Conservation (phyloP, 2,797 vertebrate genomes). For the Anableps anableps region DNA sequence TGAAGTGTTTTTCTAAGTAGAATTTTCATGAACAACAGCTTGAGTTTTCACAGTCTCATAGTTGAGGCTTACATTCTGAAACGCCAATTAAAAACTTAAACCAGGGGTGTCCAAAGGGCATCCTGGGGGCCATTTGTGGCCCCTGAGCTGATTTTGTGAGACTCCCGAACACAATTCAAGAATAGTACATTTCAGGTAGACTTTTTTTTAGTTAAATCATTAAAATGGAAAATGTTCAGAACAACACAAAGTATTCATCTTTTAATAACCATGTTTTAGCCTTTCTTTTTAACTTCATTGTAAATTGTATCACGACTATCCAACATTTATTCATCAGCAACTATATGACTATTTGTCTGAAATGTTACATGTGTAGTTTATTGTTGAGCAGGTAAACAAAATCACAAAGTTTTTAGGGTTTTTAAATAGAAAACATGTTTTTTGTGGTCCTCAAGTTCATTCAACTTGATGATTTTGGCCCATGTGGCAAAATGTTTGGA, state of each 20-base stretch:
- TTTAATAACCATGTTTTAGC: background rate
- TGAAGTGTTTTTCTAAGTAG: background rate
- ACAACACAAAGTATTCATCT: background rate
- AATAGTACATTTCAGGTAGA: too few relatives aligned
- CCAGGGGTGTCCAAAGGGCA: too few relatives aligned
- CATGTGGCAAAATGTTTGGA: background rate
- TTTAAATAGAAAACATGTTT: background rate
- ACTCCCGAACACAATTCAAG: too few relatives aligned
- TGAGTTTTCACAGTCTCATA: background rate
- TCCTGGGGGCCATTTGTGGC: too few relatives aligned
- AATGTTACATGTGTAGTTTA: too few relatives aligned
- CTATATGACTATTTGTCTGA: too few relatives aligned
- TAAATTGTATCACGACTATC: background rate
- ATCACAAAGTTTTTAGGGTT: background rate
- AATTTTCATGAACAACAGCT: background rate
- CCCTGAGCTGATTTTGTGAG: too few relatives aligned
- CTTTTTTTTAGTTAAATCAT: too few relatives aligned
- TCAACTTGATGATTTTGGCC: background rate
- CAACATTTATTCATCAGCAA: background rate
- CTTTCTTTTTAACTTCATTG: too few relatives aligned
- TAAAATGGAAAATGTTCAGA: too few relatives aligned
- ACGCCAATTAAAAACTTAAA: background rate
- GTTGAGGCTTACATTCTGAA: background rate
- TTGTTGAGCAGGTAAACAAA: too few relatives aligned
- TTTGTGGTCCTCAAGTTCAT: background rate